Base-by-base conservation (phyloP, 2,888 invertebrate species). In the Hyposoter didymator region DNA sequence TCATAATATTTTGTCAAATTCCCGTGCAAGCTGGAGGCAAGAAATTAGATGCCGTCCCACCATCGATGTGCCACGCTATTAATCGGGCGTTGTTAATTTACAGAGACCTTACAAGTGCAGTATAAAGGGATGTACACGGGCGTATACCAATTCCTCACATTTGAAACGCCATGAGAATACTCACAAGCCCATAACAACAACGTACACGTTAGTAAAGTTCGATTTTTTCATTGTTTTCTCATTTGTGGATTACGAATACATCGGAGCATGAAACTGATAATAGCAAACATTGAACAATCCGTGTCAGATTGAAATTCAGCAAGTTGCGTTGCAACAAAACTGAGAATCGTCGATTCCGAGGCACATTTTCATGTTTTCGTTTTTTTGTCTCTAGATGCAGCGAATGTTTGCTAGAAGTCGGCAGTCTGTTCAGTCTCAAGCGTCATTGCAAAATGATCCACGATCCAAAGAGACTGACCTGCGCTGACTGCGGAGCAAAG, bases 121-220 rank as follows among this genome's bases (percentile, higher is more conserved):
- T 17, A 94, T 95, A 89, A 94, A 94, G n/a, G 94, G 94, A 52
- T 97, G 97, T 88, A 89, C 90, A 5, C 96, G 96, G 91, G 94
- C 95, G 0, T 97, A 96, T 85, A 95, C 95, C 2, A 96, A 94
- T 88, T 94, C 95, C 81, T 95, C 95, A 12, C 96, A 96, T 90
- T 92, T 96, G 73, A 95, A 95, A 90, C 94, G 96, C 0, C 96
- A 96, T 88, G 89, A 94, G 67, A 94, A 94, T 67, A 94, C 96
- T 89, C 96, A 95, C 88, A 14, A 22, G 12, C 35, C 78, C 14
- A 62, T 81, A 6, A 88, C 89, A 55, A 88, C 88, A 66, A 70
- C 66, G 19, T 90, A 89, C 43, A 75, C 86, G 93, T 92, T 86
- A 89, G 90, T 88, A 67, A 39, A 69, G 49, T 17, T 35, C n/a